Evolutionary conservation across 1,140 invertebrate species (phyloP), one percentile per base, ranked within the genome.

Genomic region (Drosophila pseudoobscura): DNA sequence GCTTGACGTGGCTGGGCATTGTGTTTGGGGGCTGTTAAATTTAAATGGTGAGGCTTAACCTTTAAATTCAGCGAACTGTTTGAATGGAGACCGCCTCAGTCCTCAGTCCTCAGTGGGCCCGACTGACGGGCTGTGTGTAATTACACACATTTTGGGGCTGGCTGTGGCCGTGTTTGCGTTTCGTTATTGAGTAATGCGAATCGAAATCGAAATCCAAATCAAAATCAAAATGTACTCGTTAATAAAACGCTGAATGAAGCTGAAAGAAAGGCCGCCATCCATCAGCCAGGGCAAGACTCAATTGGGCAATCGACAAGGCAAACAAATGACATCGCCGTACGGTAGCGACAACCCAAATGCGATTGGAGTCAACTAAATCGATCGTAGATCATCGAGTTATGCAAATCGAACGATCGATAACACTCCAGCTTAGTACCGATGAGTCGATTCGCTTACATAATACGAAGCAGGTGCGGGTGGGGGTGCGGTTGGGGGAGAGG

Each of bases 11-110:
- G 26, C 31, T 46, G 75, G 43, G 60, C 54, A 59, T 78, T 78
- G 69, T 78, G 55, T 50, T 69, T 60, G 15, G 24, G 24, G 78
- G 72, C 76, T 80, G 45, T 84, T 79, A 80, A 77, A 74, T 74
- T 77, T 80, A 80, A 87, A 85, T 85, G 78, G 60, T 87, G 54
- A 63, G 82, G 61, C 55, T 85, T 87, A 85, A 85, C 82, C 82
- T 85, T 85, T 87, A 87, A 80, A 87, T 70, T 75, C 72, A 47
- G 63, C 79, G 43, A 82, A 62, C 70, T 78, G 59, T 61, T 53
- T 60, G 69, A 61, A 60, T 73, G 69, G 58, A 46, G 47, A 61
- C 44, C 51, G 70, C 56, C 20, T 20, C 20, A 20, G 20, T 20
- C 20, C 8, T 4, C 24, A 8, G 29, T 7, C 29, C 29, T 31